Conservation (phyloP, 2,797 vertebrate genomes). For the Mus spretus region DNA sequence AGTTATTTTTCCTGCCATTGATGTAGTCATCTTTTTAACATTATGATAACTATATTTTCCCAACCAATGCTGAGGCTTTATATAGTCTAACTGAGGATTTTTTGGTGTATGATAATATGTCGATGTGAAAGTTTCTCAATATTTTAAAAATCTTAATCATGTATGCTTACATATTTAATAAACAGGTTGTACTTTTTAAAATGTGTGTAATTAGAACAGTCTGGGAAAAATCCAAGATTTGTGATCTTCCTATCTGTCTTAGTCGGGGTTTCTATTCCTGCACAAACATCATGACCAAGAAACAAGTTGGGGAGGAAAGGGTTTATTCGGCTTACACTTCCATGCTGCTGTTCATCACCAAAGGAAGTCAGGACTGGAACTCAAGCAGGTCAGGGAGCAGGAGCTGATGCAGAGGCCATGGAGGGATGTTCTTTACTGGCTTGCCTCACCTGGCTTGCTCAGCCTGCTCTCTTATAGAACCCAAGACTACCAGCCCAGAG, state of each 20-base stretch:
- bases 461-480: too few species aligned
- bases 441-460: too few species aligned
- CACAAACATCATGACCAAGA: too few species aligned
- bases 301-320: too few species aligned
- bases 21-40: not conserved
- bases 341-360: too few species aligned
- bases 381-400: too few species aligned
- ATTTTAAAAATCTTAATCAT: not conserved
- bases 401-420: too few species aligned
- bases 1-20: not conserved
- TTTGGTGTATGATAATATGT: conserved; percentile 4
- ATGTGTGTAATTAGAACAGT: not conserved
- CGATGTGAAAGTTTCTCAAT: not conserved
- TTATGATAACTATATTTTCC: not conserved
- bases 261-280: too few species aligned
- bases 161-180: conserved; percentile 53
- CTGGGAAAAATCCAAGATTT: conserved; percentile 31
- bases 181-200: not conserved
- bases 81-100: not conserved
- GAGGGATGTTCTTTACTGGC: too few species aligned
- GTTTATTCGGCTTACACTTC: too few species aligned
- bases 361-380: too few species aligned
- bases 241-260: not conserved
- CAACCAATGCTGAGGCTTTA: conserved; percentile 24
- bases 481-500: too few species aligned